Evolutionary conservation across 1,140 invertebrate genomes (phyloP).

Genomic region (Drosophila subpulchrella): DNA sequence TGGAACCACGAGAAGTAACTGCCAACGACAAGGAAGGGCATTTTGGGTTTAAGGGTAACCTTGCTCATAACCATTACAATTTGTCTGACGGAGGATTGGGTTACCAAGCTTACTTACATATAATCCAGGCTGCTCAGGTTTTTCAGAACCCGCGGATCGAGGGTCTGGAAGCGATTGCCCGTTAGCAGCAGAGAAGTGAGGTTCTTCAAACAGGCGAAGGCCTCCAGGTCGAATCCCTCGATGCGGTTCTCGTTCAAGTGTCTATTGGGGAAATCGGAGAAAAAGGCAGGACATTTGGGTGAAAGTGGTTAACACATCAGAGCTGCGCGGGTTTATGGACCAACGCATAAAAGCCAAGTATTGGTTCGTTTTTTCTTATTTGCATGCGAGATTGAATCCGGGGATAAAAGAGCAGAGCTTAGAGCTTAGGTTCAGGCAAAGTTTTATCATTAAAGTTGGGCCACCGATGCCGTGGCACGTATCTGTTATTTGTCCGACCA

Average conservation of each 20-base stretch:
- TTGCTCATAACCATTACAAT: conserved; percentile 18
- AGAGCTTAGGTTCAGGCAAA: conserved; percentile 40
- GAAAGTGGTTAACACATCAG: conserved; percentile 19
- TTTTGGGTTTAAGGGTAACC: background rate
- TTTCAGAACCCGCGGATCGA: conserved; percentile 84
- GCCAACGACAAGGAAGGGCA: conserved; percentile 35
- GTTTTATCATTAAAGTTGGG: conserved; percentile 72
- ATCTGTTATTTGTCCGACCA: background rate
- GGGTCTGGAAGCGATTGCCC: conserved; percentile 84
- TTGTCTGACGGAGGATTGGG: background rate
- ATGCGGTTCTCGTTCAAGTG: conserved; percentile 76
- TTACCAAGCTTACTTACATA: conserved; percentile 83
- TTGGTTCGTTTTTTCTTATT: conserved; percentile 35
- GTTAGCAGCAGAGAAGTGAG: conserved; percentile 73
- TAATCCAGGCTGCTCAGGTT: conserved; percentile 84
- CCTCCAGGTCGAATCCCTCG: conserved; percentile 82
- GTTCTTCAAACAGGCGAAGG: conserved; percentile 76
- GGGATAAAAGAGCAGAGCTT: conserved; percentile 2
- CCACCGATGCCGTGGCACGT: conserved; percentile 50
- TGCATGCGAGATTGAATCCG: conserved; percentile 45
- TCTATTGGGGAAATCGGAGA: conserved; percentile 30
- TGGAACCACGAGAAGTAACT: conserved; percentile 88
- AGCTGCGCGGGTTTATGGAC: conserved; percentile 31
- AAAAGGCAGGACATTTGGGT: background rate
- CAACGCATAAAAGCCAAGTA: conserved; percentile 41